phyloP scores from a whole-genome alignment of 1,140 invertebrate genomes.

The Lordiphosa clarofinis region DNA sequence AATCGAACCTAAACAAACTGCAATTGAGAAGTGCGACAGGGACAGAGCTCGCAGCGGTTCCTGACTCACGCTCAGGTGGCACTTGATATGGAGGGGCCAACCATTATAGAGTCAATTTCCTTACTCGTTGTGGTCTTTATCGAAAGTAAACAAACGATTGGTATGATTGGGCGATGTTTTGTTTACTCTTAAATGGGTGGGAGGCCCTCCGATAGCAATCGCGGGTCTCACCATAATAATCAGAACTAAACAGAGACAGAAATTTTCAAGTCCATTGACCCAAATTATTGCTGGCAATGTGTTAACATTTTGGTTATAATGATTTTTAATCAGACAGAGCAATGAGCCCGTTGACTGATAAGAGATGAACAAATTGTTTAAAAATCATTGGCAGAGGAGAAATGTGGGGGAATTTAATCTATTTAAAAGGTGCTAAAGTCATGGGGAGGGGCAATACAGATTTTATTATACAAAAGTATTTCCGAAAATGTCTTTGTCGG shows the following conservation, averaged over 20 bases:
- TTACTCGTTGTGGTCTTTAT: constrained; percentile 52
- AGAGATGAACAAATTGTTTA: constrained; percentile 25
- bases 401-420: constrained; percentile 2
- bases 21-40: constrained; percentile 39
- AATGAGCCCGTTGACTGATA: constrained; percentile 46
- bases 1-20: constrained; percentile 70
- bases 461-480: too few species aligned
- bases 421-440: neutral
- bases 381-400: constrained; percentile 3
- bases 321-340: constrained; percentile 20
- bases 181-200: constrained; percentile 21
- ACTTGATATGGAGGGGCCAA: constrained; percentile 39
- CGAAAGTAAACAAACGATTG: constrained; percentile 62
- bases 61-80: constrained; percentile 50
- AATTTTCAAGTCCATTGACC: constrained; percentile 63
- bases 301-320: constrained; percentile 28
- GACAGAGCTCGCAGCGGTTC: neutral
- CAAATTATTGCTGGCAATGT: constrained; percentile 55
- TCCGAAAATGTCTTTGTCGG: too few species aligned
- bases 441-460: too few species aligned
- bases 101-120: constrained; percentile 64
- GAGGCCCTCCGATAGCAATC: constrained; percentile 3
- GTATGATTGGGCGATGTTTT: constrained; percentile 49
- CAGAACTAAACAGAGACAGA: constrained; percentile 14
- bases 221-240: constrained; percentile 23